These are phyloP conservation scores for Indicator indicator DNA, from an alignment of 2,113 vertebrate species.

Conservation along the genomic window DNA sequence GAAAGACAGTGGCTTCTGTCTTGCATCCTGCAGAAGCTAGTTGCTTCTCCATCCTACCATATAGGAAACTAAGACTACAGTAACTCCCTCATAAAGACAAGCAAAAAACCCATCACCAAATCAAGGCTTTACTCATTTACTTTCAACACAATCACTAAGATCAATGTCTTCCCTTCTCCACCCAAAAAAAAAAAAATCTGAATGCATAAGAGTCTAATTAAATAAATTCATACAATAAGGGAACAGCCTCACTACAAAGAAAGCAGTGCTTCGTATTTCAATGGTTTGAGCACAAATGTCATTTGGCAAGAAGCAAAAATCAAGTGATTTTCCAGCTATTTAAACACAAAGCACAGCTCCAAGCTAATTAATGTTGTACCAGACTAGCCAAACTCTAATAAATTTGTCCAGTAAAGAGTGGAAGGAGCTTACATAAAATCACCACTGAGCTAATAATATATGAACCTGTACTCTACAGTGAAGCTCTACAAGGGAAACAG, in stretches of 20 bases:
- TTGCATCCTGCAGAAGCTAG: not conserved
- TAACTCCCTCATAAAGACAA: not conserved
- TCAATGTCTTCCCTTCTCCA: not conserved
- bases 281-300: constrained; percentile 39
- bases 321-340: constrained; percentile 74
- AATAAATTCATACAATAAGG: constrained; percentile 39
- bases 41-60: not conserved
- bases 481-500: not conserved
- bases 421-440: not conserved
- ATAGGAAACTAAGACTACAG: not conserved
- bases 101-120: not conserved
- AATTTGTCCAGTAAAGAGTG: constrained; percentile 26
- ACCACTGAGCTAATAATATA: not conserved
- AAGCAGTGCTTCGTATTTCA: constrained; percentile 41
- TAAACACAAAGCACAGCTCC: constrained; percentile 70
- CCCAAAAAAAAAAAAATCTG: fast-evolving
- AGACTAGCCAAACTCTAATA: constrained; percentile 47
- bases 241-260: not conserved
- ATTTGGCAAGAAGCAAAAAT: constrained; percentile 57
- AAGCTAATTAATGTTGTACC: constrained; percentile 51
- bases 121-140: not conserved
- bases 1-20: not conserved
- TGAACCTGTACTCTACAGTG: not conserved
- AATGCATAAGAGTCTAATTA: not conserved
- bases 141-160: not conserved